phyloP scores from a whole-genome alignment of 2,888 invertebrate genomes.

The Empis stercorea region DNA sequence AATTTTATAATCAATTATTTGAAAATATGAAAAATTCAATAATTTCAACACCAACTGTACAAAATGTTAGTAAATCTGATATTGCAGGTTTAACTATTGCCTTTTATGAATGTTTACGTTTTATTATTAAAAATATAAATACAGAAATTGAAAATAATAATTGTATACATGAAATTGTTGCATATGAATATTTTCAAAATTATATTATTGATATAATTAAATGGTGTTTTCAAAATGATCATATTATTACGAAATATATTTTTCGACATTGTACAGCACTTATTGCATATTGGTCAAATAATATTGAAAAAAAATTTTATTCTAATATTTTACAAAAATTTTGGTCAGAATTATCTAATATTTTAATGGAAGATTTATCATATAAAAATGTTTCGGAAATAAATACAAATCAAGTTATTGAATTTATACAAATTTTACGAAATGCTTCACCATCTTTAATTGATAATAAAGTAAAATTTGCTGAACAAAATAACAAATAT shows the following conservation, averaged over 20 bases:
- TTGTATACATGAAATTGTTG: slow-evolving; percentile 13
- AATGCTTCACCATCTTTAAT: slow-evolving; percentile 31
- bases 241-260: slow-evolving; percentile 33
- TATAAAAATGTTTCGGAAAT: slow-evolving; percentile 18
- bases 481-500: slow-evolving; percentile 20
- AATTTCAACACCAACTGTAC: slow-evolving; percentile 39
- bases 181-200: slow-evolving; percentile 18
- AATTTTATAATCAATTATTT: slow-evolving; percentile 55
- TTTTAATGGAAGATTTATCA: slow-evolving; percentile 19
- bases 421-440: slow-evolving; percentile 33
- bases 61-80: slow-evolving; percentile 52
- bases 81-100: slow-evolving; percentile 51
- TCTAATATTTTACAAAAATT: slow-evolving; percentile 21
- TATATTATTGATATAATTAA: slow-evolving; percentile 35
- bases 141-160: slow-evolving; percentile 21
- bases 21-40: slow-evolving; percentile 50
- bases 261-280: slow-evolving; percentile 40
- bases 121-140: slow-evolving; percentile 40
- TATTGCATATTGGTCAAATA: slow-evolving; percentile 45
- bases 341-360: slow-evolving; percentile 25
- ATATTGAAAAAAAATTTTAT: slow-evolving; percentile 26
- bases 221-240: slow-evolving; percentile 36
- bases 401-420: slow-evolving; percentile 32
- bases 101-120: slow-evolving; percentile 63
- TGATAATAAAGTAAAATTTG: slow-evolving; percentile 44